Conservation (phyloP, 2,888 invertebrate genomes). For the Cancer borealis region DNA sequence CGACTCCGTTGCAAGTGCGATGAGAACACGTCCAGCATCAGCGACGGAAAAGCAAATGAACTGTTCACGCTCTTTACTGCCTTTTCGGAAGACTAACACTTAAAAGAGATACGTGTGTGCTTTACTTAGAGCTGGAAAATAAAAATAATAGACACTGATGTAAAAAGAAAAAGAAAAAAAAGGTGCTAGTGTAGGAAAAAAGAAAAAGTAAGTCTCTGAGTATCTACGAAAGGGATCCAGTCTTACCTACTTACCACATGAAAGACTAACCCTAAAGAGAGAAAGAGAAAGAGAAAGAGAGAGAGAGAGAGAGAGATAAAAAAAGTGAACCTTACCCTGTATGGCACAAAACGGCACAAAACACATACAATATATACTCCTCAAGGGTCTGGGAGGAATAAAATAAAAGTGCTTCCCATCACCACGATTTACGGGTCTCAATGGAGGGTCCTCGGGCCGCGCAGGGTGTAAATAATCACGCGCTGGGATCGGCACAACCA, state of each 20-base stretch:
- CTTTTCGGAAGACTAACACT: too few relatives aligned
- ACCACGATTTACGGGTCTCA: neutral
- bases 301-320: neutral
- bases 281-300: too few relatives aligned
- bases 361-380: neutral
- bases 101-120: too few relatives aligned
- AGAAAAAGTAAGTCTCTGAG: neutral
- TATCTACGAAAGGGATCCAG: neutral
- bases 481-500: conserved; percentile 9
- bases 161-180: neutral
- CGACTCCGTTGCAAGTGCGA: neutral
- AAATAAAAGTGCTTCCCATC: conserved; percentile 20
- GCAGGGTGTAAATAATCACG: neutral
- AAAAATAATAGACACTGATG: neutral
- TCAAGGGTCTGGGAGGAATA: neutral
- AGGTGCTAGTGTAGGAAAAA: neutral
- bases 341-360: neutral
- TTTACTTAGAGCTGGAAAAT: too few relatives aligned
- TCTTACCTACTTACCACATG: neutral
- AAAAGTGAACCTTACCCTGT: neutral
- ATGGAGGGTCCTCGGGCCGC: neutral
- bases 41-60: too few relatives aligned
- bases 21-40: too few relatives aligned
- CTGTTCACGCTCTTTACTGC: too few relatives aligned
- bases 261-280: neutral